Evolutionary conservation across 2,113 vertebrate genomes (phyloP).

Genomic region (Gymnobelideus leadbeateri): DNA sequence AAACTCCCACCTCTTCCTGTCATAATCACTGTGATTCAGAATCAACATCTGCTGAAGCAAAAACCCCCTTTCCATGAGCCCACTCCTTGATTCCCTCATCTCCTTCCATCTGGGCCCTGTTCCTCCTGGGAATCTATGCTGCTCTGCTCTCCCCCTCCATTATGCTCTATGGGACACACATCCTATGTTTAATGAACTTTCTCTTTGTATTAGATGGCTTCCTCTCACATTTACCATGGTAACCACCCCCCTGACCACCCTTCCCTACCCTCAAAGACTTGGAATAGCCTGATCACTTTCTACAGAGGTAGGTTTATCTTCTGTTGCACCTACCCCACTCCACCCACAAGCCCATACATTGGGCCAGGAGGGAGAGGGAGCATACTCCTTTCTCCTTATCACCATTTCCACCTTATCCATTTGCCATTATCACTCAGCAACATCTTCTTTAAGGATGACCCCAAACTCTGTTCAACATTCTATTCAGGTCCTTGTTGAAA

Average conservation of each 20-base stretch:
- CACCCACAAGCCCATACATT: neutral
- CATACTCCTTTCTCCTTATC: neutral
- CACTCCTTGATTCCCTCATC: neutral
- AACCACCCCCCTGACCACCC: neutral
- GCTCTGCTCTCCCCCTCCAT: neutral
- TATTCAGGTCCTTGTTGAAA: neutral
- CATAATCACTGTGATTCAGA: constrained; percentile 6
- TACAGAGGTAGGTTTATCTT: neutral
- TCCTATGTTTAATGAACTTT: neutral
- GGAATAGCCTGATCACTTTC: neutral
- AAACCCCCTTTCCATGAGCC: neutral
- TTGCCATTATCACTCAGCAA: neutral
- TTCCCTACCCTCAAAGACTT: neutral
- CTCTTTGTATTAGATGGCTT: neutral
- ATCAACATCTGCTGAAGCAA: neutral
- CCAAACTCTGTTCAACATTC: neutral
- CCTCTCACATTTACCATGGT: neutral
- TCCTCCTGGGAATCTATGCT: neutral
- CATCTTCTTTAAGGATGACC: neutral
- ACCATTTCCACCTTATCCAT: neutral
- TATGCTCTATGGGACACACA: neutral
- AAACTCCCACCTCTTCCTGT: constrained; percentile 1
- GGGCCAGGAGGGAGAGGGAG: neutral
- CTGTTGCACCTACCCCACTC: neutral
- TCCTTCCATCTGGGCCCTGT: neutral